Evolutionary conservation across 2,888 invertebrate species (phyloP).

Genomic region (Cyaniris semiargus): DNA sequence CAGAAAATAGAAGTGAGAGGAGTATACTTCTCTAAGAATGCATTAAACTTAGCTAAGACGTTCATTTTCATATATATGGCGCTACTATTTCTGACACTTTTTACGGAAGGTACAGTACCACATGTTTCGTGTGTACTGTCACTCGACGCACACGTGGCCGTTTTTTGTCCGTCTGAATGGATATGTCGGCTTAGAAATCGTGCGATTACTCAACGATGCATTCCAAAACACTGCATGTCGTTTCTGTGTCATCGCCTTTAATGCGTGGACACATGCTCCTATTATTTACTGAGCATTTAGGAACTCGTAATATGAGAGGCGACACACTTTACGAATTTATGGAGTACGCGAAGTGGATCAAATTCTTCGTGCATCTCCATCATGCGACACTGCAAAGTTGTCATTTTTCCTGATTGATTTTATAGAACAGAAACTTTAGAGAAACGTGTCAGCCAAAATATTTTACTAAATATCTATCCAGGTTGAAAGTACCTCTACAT

Average conservation of each 20-base stretch:
- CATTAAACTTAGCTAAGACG: too few species aligned
- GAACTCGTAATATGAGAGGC: background rate
- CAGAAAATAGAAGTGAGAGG: too few species aligned
- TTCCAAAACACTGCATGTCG: constrained; percentile 49
- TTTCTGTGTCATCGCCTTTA: constrained; percentile 50
- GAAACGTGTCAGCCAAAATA: too few species aligned
- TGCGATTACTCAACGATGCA: constrained; percentile 45
- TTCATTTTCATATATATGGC: too few species aligned
- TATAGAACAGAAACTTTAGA: too few species aligned
- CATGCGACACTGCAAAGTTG: background rate
- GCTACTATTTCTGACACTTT: too few species aligned
- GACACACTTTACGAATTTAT: constrained; percentile 9
- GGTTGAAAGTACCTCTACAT: too few species aligned
- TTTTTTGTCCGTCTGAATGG: constrained; percentile 35
- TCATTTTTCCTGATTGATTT: background rate
- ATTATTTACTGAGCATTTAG: constrained; percentile 16
- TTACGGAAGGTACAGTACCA: background rate
- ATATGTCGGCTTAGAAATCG: constrained; percentile 38
- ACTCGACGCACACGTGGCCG: constrained; percentile 18
- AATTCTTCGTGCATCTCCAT: background rate
- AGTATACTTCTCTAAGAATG: too few species aligned
- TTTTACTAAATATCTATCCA: too few species aligned
- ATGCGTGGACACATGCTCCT: constrained; percentile 36
- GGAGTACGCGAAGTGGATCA: constrained; percentile 2
- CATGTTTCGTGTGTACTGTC: background rate